Evolutionary conservation across 2,888 invertebrate species (phyloP).

Genomic region (Unio pictorum): DNA sequence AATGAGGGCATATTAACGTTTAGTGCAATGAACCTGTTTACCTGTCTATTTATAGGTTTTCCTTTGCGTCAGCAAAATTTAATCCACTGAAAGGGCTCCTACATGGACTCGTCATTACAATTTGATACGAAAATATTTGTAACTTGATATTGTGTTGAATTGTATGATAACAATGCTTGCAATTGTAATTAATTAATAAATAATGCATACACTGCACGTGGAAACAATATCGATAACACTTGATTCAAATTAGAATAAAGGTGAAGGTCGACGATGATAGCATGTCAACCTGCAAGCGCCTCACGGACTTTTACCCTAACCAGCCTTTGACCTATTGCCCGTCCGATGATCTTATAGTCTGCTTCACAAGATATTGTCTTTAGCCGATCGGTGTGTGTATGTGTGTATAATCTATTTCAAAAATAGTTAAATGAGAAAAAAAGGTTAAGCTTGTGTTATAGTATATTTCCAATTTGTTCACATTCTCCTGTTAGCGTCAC

Average conservation of each 20-base stretch:
- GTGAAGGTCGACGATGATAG: not conserved
- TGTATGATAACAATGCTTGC: too few relatives aligned
- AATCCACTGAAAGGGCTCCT: not conserved
- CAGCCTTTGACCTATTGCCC: not conserved
- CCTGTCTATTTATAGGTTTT: not conserved
- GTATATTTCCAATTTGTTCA: too few relatives aligned
- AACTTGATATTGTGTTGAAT: too few relatives aligned
- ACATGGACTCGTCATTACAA: not conserved
- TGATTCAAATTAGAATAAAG: not conserved
- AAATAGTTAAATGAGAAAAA: too few relatives aligned
- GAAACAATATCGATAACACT: not conserved
- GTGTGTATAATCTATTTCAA: too few relatives aligned
- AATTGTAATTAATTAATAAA: too few relatives aligned
- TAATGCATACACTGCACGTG: not conserved
- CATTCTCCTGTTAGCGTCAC: too few relatives aligned
- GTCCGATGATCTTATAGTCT: not conserved
- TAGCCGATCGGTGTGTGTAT: too few relatives aligned
- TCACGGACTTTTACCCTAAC: not conserved
- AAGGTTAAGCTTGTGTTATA: too few relatives aligned
- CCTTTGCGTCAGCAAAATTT: not conserved
- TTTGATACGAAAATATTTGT: too few relatives aligned
- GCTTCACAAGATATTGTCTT: not conserved
- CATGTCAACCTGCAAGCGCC: not conserved
- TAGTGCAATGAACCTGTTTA: not conserved
- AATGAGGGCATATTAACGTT: not conserved